Base-by-base conservation (phyloP, 2,797 vertebrate genomes). In the Amblyopsis hoosieri region DNA sequence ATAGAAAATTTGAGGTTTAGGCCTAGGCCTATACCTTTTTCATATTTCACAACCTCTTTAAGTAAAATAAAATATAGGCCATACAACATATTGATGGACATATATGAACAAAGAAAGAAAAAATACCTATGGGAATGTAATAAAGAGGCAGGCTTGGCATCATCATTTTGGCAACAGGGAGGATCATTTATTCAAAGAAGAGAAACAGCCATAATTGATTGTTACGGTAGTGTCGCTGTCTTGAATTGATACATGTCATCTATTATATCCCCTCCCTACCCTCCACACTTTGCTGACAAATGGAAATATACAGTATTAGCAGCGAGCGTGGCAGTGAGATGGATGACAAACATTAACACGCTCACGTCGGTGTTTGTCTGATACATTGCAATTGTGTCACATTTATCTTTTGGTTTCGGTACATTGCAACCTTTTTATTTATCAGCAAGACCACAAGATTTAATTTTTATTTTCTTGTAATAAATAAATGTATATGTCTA, bases 291-390 rank as follows among this genome's bases (percentile, higher is more conserved):
- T 60, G 67, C 66, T 73, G 68, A 80, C 67, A 80, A 75, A 79
- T 66, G 71, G 45, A 76, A 70, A 55, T 14, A 64, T 66, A 37
- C 33, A 37, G 33, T 37, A 59, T 75, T 49, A 74, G 51, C 45
- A 31, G 72, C 59, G 66, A 45, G 33, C 74, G 71, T 73, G 33
- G 64, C 67, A 66, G 19, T 47, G 52, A 71, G 78, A 83, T 78
- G 31, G 65, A 87, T 82, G 55, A 45, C 66, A 60, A 73, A 75
- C 76, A 82, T 82, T 79, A 80, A 56, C 50, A 12, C 64, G 66
- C 37, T 29, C 17, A 64, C 56, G 68, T 66, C 57, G 54, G 31
- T 67, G 52, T 71, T 74, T 62, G 58, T 69, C 68, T 56, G 54
- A 49, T 73, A 65, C 61, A 66, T 70, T 65, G 55, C 49, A 67